Percentiles rank a stretch among this genome's conserved stretches.
Evolutionary conservation across 2,888 invertebrate species (phyloP).

Genomic region (Sympetrum striolatum): DNA sequence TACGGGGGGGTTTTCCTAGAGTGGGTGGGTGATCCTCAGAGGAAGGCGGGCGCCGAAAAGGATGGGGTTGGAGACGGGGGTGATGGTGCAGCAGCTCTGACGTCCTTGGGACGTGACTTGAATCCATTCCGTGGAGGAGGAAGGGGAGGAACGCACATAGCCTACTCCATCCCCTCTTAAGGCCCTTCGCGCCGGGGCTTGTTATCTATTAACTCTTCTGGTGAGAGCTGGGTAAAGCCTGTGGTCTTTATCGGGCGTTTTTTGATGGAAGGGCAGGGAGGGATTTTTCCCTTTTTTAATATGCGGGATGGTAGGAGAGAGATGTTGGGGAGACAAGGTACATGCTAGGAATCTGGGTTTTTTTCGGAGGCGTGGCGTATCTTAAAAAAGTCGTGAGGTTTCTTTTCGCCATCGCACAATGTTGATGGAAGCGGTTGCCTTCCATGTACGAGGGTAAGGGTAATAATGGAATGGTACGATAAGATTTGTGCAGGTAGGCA

Average conservation of each 20-base stretch:
- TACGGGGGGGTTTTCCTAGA: not conserved
- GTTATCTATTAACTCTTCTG: constrained; percentile 32
- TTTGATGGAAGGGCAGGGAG: not conserved
- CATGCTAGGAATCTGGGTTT: not conserved
- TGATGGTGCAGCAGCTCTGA: not conserved
- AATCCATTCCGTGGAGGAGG: not conserved
- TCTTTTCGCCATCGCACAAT: not conserved
- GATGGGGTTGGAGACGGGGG: not conserved
- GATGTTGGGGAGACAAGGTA: not conserved
- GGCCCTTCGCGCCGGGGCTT: not conserved
- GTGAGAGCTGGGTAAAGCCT: constrained; percentile 36
- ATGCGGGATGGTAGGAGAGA: not conserved
- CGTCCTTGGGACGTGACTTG: constrained; percentile 13
- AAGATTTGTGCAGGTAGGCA: not conserved
- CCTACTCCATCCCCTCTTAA: not conserved
- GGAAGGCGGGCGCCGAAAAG: not conserved
- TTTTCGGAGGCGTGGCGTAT: not conserved
- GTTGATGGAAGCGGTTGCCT: not conserved
- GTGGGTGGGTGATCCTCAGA: not conserved
- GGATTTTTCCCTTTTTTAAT: not conserved
- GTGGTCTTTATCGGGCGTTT: constrained; percentile 25
- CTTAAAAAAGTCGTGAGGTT: not conserved
- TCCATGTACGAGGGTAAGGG: not conserved
- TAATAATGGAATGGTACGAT: not conserved
- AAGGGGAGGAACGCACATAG: not conserved